phyloP scores from a whole-genome alignment of 1,140 invertebrate genomes.

The Orchesella cincta region DNA sequence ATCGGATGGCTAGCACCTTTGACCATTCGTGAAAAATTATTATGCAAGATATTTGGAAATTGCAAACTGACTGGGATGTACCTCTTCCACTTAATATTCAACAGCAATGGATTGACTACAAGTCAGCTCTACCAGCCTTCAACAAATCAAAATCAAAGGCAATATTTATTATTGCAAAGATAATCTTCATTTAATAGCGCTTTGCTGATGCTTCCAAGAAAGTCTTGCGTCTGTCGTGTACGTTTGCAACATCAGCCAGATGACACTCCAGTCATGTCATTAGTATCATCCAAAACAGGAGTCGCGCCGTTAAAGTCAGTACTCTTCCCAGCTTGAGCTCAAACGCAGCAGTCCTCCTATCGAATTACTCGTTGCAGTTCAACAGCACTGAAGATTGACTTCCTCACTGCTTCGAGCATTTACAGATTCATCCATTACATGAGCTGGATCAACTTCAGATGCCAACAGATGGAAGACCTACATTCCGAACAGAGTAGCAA shows the following conservation, averaged over 20 bases:
- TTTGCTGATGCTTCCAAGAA: not conserved
- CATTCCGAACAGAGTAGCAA: slow-evolving; percentile 53
- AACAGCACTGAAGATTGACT: not conserved
- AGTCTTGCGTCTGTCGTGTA: not conserved
- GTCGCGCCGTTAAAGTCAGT: not conserved
- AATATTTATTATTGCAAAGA: not conserved
- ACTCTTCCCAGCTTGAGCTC: not conserved
- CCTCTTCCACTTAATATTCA: slow-evolving; percentile 44
- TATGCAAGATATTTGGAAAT: slow-evolving; percentile 53
- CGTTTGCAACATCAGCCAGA: not conserved
- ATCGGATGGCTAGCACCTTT: slow-evolving; percentile 38
- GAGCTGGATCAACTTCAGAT: slow-evolving; percentile 53
- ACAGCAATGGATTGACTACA: slow-evolving; percentile 35
- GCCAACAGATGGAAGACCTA: slow-evolving; percentile 53
- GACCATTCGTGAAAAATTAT: slow-evolving; percentile 52
- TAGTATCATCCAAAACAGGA: not conserved
- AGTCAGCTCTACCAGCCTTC: not conserved
- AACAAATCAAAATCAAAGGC: not conserved
- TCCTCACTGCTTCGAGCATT: slow-evolving; percentile 44
- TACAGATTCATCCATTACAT: slow-evolving; percentile 54
- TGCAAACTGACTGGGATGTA: slow-evolving; percentile 55
- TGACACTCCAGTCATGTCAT: not conserved
- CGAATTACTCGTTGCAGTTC: not conserved
- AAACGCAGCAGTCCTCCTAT: not conserved
- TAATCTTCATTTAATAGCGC: not conserved